phyloP scores from a whole-genome alignment of 1,140 invertebrate species.

The Atopsyche davidsoni region DNA sequence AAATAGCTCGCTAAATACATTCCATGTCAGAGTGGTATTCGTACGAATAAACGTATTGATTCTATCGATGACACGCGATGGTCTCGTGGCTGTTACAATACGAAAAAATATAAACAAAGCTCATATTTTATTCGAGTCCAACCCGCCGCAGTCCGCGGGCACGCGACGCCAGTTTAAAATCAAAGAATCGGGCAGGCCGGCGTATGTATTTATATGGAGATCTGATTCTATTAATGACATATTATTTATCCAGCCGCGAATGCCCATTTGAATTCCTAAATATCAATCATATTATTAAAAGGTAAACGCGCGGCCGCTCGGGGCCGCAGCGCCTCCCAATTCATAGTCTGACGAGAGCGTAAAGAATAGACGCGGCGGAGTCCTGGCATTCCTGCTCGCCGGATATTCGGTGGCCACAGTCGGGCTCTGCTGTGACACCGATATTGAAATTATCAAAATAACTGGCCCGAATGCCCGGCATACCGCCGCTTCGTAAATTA shows the following conservation, averaged over 20 bases:
- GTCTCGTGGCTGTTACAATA: conserved; percentile 3
- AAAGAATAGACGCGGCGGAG: too few species aligned
- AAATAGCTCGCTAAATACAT: background rate
- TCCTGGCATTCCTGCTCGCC: too few species aligned
- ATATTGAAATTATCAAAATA: conserved; percentile 31
- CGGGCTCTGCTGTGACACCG: conserved; percentile 22
- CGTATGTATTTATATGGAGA: conserved; percentile 2
- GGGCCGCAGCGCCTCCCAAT: background rate
- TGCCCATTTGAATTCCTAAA: conserved; percentile 25
- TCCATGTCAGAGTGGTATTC: background rate
- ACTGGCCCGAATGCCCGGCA: conserved; percentile 24
- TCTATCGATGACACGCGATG: conserved; percentile 11
- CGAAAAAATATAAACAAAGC: too few species aligned
- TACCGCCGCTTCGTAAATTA: conserved; percentile 19
- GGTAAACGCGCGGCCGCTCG: conserved; percentile 1
- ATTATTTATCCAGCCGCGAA: conserved; percentile 10
- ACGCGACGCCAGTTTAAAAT: conserved; percentile 9
- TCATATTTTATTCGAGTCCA: too few species aligned
- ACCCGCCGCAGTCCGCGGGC: conserved; percentile 6
- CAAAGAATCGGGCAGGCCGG: background rate
- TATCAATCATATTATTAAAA: conserved; percentile 25
- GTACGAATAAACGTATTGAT: too few species aligned
- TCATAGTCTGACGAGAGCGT: too few species aligned
- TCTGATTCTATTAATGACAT: conserved; percentile 19
- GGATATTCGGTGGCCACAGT: background rate